Percentiles rank a stretch among this genome's conserved stretches.
phyloP scores from a whole-genome alignment of 2,888 invertebrate species.

The Amiota communis region DNA sequence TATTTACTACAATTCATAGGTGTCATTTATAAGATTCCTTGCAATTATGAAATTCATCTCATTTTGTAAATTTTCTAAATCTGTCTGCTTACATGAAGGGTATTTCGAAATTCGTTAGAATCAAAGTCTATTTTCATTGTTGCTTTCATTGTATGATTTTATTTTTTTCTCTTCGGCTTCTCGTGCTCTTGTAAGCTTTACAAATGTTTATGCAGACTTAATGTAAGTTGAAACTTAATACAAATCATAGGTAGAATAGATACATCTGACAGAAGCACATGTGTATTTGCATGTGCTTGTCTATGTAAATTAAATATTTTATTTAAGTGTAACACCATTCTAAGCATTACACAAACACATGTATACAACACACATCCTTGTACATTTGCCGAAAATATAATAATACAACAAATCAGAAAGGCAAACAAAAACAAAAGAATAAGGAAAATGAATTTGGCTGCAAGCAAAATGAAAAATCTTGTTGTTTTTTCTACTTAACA shows the following conservation, averaged over 20 bases:
- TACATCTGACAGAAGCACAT: too few relatives aligned
- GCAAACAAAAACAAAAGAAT: not conserved
- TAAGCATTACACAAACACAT: not conserved
- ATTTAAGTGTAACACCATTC: not conserved
- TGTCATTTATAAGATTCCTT: too few relatives aligned
- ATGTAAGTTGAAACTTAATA: not conserved
- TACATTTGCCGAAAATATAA: not conserved
- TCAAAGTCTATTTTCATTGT: too few relatives aligned
- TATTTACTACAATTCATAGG: too few relatives aligned
- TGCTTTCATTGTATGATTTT: not conserved
- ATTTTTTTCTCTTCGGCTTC: not conserved
- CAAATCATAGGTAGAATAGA: not conserved
- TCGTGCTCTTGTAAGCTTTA: not conserved
- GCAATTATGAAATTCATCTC: not conserved
- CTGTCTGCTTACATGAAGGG: not conserved
- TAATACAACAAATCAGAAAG: not conserved
- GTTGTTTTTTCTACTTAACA: not conserved
- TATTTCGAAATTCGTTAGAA: not conserved
- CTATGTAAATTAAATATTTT: not conserved
- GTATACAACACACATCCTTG: not conserved
- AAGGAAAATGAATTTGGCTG: not conserved
- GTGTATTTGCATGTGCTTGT: not conserved
- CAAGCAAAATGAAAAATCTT: slow-evolving; percentile 2
- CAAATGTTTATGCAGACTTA: not conserved
- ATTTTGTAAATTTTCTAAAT: not conserved